Conservation (phyloP, 23 tunicate species). For the Trididemnum miniatum region DNA sequence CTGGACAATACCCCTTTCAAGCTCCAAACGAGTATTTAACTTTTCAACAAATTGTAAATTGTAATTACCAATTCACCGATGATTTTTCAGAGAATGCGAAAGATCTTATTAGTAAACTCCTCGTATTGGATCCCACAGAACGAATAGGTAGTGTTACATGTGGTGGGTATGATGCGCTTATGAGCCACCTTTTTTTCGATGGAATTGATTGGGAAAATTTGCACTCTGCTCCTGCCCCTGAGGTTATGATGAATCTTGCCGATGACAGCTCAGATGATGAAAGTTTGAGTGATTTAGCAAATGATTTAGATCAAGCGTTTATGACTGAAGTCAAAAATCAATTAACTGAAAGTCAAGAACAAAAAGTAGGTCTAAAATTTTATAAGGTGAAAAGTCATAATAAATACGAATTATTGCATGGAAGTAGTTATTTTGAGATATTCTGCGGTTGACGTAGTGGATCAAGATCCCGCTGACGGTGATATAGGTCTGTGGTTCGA, state of each 20-base stretch:
- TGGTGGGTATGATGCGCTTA: slow-evolving; percentile 63
- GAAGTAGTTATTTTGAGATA: too few species aligned
- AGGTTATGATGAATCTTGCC: slow-evolving; percentile 30
- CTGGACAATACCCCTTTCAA: slow-evolving; percentile 87
- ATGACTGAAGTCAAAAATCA: slow-evolving; percentile 42
- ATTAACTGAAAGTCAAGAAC: slow-evolving; percentile 17
- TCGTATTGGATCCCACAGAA: slow-evolving; percentile 72
- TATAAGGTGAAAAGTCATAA: too few species aligned
- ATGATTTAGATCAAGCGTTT: slow-evolving; percentile 75
- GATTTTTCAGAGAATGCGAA: slow-evolving; percentile 56
- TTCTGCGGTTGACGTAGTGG: too few species aligned
- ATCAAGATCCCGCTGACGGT: too few species aligned
- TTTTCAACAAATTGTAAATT: slow-evolving; percentile 73
- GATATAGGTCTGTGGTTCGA: too few species aligned
- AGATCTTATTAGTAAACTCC: slow-evolving; percentile 50
- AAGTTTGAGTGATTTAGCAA: slow-evolving; percentile 36
- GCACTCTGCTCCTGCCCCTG: slow-evolving; percentile 17
- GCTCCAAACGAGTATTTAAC: slow-evolving; percentile 90
- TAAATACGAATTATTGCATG: too few species aligned
- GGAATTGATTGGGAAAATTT: slow-evolving; percentile 55
- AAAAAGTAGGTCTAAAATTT: slow-evolving; percentile 15
- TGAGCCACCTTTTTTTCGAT: slow-evolving; percentile 44
- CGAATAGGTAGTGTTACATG: slow-evolving; percentile 44
- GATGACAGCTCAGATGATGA: slow-evolving; percentile 72
- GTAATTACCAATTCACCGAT: slow-evolving; percentile 76